Evolutionary conservation across 2,797 vertebrate genomes (phyloP).

Genomic region (Allobates femoralis): DNA sequence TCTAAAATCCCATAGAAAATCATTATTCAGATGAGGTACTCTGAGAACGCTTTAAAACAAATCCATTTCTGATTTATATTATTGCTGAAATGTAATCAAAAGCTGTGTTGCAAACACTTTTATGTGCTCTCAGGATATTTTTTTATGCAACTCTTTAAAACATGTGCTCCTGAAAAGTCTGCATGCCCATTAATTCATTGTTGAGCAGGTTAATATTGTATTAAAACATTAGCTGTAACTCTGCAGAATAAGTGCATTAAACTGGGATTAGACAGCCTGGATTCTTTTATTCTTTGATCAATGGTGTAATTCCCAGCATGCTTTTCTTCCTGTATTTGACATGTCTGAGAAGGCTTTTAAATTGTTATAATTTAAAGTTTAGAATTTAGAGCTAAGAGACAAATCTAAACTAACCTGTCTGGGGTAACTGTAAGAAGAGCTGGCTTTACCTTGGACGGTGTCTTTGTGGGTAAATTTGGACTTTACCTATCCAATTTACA

Average conservation of each 20-base stretch:
- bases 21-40: conserved; percentile 69
- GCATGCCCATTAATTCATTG: conserved; percentile 35
- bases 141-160: neutral
- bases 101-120: conserved; percentile 68
- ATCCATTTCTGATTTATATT: conserved; percentile 72
- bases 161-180: conserved; percentile 2
- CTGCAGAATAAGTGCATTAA: neutral
- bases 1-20: conserved; percentile 70
- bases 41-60: conserved; percentile 70
- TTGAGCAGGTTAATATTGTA: conserved; percentile 27
- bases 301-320: conserved; percentile 18
- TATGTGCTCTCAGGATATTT: conserved; percentile 20
- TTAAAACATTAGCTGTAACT: conserved; percentile 30
- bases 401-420: neutral
- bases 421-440: neutral
- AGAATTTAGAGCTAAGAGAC: neutral
- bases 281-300: conserved; percentile 31
- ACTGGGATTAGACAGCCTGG: conserved; percentile 7
- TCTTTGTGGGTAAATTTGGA: no score
- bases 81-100: conserved; percentile 70
- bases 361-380: conserved; percentile 4
- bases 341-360: neutral
- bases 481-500: no score
- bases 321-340: neutral
- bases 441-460: neutral